These are phyloP conservation scores for Astropecten irregularis DNA, from an alignment of 53 echinoderm and acorn worm species.

Conservation along the genomic window DNA sequence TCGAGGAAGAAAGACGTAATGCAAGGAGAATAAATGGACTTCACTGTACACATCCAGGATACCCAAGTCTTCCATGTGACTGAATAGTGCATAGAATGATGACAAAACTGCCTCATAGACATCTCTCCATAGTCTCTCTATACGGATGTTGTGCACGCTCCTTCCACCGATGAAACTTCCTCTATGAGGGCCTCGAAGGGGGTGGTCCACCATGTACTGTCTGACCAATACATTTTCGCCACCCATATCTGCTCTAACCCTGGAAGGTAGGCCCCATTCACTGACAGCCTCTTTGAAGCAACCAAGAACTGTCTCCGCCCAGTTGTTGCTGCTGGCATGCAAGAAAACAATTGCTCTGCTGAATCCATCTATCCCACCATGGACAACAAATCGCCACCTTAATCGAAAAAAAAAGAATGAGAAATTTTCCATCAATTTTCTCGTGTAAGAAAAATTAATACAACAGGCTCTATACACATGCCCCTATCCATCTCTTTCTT, in stretches of 20 bases:
- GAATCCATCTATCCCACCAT: constrained; percentile 42
- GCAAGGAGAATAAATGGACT: constrained; percentile 56
- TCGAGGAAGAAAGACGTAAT: constrained; percentile 52
- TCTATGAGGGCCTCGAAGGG: constrained; percentile 33
- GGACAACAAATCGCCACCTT: constrained; percentile 24
- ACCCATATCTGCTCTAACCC: constrained; percentile 18
- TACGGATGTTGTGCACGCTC: constrained; percentile 60
- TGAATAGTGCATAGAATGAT: constrained; percentile 40
- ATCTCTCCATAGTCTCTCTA: constrained; percentile 59
- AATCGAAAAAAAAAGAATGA: not conserved
- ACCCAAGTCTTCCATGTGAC: constrained; percentile 40
- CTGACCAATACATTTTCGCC: constrained; percentile 11
- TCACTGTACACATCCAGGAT: constrained; percentile 34
- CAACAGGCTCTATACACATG: not conserved
- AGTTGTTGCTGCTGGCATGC: constrained; percentile 28
- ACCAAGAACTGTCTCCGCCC: constrained; percentile 13
- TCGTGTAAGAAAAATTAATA: too few species aligned
- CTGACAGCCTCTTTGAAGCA: constrained; percentile 13
- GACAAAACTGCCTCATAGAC: constrained; percentile 28
- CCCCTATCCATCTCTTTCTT: not conserved
- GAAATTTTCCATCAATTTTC: too few species aligned
- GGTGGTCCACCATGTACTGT: constrained; percentile 15
- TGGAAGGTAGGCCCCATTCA: constrained; percentile 7
- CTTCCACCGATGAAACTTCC: constrained; percentile 54
- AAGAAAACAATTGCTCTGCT: constrained; percentile 19